phyloP scores from a whole-genome alignment of 2,113 vertebrate genomes.

The Oostethus manadensis region DNA sequence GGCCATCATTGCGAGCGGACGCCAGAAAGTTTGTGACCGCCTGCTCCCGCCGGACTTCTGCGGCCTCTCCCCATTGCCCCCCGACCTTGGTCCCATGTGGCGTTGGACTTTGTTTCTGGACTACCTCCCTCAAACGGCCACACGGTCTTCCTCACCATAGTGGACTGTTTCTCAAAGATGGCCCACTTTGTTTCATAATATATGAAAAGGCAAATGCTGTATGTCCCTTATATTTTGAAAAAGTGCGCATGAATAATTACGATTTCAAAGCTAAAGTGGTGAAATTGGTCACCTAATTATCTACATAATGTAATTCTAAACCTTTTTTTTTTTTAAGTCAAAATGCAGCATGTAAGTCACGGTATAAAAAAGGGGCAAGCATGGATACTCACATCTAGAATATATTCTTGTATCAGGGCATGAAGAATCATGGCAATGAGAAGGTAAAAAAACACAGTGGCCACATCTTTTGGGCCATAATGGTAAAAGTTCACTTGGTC shows the following conservation, averaged over 20 bases:
- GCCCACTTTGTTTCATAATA: too few species aligned
- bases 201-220: neutral
- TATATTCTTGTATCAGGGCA: slow-evolving; percentile 79
- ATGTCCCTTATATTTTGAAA: too few species aligned
- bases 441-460: slow-evolving; percentile 81
- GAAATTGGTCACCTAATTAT: neutral
- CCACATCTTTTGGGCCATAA: slow-evolving; percentile 78
- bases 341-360: neutral
- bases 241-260: neutral
- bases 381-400: slow-evolving; percentile 74
- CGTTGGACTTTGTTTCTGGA: too few species aligned
- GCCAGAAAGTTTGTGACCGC: too few species aligned
- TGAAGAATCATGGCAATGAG: slow-evolving; percentile 80
- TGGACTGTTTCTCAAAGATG: too few species aligned
- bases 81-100: too few species aligned
- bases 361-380: neutral
- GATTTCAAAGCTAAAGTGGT: neutral
- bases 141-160: too few species aligned
- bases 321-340: too few species aligned
- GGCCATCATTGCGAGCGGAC: too few species aligned
- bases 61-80: too few species aligned
- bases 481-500: slow-evolving; percentile 74
- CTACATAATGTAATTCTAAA: neutral
- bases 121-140: too few species aligned
- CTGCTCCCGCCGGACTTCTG: too few species aligned